phyloP scores from a whole-genome alignment of 2,888 invertebrate genomes.

The Meloe dianella region DNA sequence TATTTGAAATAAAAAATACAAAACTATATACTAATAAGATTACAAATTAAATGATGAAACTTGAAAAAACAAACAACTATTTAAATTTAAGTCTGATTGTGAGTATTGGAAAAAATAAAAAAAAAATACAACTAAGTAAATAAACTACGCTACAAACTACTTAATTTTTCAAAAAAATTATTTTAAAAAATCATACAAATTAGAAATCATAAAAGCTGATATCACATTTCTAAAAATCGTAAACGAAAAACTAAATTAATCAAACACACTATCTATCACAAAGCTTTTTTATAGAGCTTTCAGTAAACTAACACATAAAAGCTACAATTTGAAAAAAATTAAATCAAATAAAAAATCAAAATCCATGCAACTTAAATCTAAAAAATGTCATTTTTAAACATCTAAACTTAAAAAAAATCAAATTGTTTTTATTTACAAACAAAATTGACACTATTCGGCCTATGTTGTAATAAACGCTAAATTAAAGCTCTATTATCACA shows the following conservation, averaged over 20 bases:
- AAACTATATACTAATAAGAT: neutral
- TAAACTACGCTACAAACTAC: slow-evolving; percentile 11
- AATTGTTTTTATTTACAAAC: slow-evolving; percentile 52
- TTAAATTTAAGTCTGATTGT: neutral
- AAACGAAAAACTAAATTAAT: slow-evolving; percentile 31
- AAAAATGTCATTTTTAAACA: slow-evolving; percentile 33
- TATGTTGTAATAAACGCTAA: slow-evolving; percentile 35
- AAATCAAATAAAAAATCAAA: slow-evolving; percentile 32
- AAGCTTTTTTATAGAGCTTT: slow-evolving; percentile 53
- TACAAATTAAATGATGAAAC: neutral
- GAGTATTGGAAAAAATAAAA: neutral
- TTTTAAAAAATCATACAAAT: slow-evolving; percentile 32
- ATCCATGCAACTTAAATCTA: slow-evolving; percentile 29
- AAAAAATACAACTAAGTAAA: neutral
- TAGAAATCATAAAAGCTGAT: slow-evolving; percentile 56
- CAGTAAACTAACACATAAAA: slow-evolving; percentile 42
- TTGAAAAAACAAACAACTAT: neutral
- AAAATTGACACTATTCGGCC: slow-evolving; percentile 60
- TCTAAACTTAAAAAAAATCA: slow-evolving; percentile 32
- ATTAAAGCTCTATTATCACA: slow-evolving; percentile 37
- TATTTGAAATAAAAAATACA: neutral
- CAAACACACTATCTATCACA: slow-evolving; percentile 50
- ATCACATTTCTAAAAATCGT: slow-evolving; percentile 53
- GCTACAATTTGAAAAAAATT: slow-evolving; percentile 38
- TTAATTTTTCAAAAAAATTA: slow-evolving; percentile 30